Percentiles rank a stretch among this genome's conserved stretches.
Evolutionary conservation across 2,888 invertebrate genomes (phyloP).

Genomic region (Caenorhabditis sp.): DNA sequence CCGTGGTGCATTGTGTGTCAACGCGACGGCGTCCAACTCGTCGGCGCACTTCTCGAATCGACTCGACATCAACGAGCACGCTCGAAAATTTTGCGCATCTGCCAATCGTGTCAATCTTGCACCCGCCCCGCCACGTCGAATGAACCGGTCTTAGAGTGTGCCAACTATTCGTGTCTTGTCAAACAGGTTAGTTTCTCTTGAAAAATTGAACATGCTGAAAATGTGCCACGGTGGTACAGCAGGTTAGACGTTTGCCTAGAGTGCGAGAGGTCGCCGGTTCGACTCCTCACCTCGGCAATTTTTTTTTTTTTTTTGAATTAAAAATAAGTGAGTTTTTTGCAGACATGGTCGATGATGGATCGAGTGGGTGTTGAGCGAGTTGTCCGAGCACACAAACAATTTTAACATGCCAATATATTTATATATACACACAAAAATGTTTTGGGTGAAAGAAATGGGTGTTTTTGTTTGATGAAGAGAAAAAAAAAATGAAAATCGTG

Average conservation of each 20-base stretch:
- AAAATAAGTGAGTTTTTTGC: constrained; percentile 1
- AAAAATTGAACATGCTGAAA: too few relatives aligned
- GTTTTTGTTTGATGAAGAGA: too few relatives aligned
- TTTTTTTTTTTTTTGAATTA: too few relatives aligned
- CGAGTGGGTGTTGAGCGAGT: constrained; percentile 8
- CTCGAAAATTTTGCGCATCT: constrained; percentile 17
- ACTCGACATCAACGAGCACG: constrained; percentile 13
- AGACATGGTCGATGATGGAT: constrained; percentile 22
- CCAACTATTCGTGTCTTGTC: constrained; percentile 32
- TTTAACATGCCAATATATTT: background rate
- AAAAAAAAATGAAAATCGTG: too few relatives aligned
- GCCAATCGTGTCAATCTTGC: constrained; percentile 23
- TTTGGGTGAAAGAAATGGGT: background rate
- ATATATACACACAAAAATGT: constrained; percentile 2
- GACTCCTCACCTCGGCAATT: too few relatives aligned
- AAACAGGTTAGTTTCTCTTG: constrained; percentile 3
- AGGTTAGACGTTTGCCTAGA: too few relatives aligned
- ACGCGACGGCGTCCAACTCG: constrained; percentile 16
- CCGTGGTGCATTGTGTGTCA: constrained; percentile 40
- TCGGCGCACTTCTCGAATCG: constrained; percentile 11
- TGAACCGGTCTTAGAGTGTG: constrained; percentile 23
- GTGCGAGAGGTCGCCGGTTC: too few relatives aligned
- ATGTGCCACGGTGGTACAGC: too few relatives aligned
- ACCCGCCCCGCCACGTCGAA: background rate
- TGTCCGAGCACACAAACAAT: constrained; percentile 9